phyloP scores from a whole-genome alignment of 2,888 invertebrate genomes.

The Copidosoma aretas region DNA sequence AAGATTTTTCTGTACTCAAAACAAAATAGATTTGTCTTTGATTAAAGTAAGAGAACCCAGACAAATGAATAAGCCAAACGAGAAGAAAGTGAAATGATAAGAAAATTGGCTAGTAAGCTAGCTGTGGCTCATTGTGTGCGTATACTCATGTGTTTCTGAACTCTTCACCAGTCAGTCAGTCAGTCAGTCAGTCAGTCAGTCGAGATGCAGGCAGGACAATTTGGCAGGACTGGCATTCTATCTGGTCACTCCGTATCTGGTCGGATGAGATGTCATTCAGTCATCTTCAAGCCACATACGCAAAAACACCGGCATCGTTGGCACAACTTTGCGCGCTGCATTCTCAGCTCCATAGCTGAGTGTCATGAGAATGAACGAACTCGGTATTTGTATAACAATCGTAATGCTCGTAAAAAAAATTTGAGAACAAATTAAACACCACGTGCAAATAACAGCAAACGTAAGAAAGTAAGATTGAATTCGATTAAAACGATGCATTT shows the following conservation, averaged over 20 bases:
- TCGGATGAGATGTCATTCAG: conserved; percentile 60
- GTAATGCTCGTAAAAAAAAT: conserved; percentile 58
- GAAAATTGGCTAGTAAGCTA: no score
- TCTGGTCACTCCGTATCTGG: conserved; percentile 54
- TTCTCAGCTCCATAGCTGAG: conserved; percentile 63
- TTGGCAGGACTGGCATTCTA: conserved; percentile 58
- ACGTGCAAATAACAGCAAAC: no score
- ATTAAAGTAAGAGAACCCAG: conserved; percentile 33
- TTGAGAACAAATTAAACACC: not conserved
- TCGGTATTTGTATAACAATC: conserved; percentile 64
- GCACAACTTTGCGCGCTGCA: conserved; percentile 62
- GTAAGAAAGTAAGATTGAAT: not conserved
- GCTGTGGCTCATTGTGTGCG: conserved; percentile 5
- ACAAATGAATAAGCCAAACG: conserved; percentile 48
- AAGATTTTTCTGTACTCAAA: conserved; percentile 1
- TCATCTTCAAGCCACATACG: conserved; percentile 58
- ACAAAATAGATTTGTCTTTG: conserved; percentile 43
- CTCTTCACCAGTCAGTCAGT: conserved; percentile 61
- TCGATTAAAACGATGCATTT: not conserved
- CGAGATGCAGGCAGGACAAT: conserved; percentile 63
- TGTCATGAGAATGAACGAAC: conserved; percentile 63
- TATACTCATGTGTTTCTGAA: conserved; percentile 62
- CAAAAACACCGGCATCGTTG: conserved; percentile 59
- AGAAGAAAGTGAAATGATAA: conserved; percentile 49
- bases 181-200: no score